A percentile compares a stretch with the other conserved stretches of the same genome.
Evolutionary conservation across 1,140 invertebrate genomes (phyloP).

Genomic region (Chrysopa pallens): DNA sequence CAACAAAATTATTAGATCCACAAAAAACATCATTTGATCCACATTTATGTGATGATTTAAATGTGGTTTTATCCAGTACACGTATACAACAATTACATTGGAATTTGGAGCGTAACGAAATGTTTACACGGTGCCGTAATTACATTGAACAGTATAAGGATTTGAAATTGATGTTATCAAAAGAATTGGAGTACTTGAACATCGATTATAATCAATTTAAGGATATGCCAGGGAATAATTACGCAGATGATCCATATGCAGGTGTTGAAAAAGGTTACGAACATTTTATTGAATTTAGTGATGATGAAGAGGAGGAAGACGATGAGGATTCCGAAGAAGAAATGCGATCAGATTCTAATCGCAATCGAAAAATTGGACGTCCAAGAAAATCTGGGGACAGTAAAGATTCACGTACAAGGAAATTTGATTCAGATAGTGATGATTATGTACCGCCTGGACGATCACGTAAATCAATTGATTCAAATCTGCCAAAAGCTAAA

Average conservation of each 20-base stretch:
- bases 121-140: constrained; percentile 33
- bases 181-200: constrained; percentile 39
- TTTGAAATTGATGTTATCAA: constrained; percentile 33
- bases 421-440: too few species aligned
- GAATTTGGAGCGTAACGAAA: constrained; percentile 35
- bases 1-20: constrained; percentile 12
- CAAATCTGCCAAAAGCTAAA: too few species aligned
- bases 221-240: constrained; percentile 27
- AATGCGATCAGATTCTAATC: too few species aligned
- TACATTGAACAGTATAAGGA: constrained; percentile 37
- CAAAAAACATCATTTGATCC: constrained; percentile 29
- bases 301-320: constrained; percentile 2
- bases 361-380: too few species aligned
- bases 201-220: constrained; percentile 45
- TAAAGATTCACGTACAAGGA: too few species aligned
- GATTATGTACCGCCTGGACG: too few species aligned
- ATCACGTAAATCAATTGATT: too few species aligned
- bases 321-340: too few species aligned
- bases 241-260: constrained; percentile 22
- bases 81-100: constrained; percentile 42
- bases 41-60: constrained; percentile 39
- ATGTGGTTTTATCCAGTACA: constrained; percentile 36
- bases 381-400: too few species aligned
- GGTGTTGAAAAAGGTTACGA: constrained; percentile 40
- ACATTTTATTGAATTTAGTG: constrained; percentile 17